Evolutionary conservation across 2,888 invertebrate genomes (phyloP).

Genomic region (Bruchidius siliquastri): DNA sequence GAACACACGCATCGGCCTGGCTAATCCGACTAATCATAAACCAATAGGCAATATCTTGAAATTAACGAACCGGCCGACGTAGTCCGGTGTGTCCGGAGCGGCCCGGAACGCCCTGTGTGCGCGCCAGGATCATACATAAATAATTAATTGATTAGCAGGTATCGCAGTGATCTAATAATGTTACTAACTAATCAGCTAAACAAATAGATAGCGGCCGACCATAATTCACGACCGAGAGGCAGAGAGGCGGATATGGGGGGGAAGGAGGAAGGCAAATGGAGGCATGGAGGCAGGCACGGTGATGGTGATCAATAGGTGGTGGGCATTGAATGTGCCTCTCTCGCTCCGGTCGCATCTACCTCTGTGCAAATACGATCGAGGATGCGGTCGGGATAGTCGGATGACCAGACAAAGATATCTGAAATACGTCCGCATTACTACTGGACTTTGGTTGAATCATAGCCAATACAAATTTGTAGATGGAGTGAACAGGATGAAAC

Average conservation of each 20-base stretch:
- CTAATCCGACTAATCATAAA: constrained; percentile 33
- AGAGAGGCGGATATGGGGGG: background rate
- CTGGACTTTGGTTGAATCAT: background rate
- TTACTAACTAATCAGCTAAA: constrained; percentile 51
- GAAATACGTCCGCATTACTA: background rate
- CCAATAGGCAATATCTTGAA: constrained; percentile 42
- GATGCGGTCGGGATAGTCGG: background rate
- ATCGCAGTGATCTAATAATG: constrained; percentile 50
- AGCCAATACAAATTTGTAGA: background rate
- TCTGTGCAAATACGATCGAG: constrained; percentile 1
- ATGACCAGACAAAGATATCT: background rate
- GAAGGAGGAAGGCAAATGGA: constrained; percentile 44
- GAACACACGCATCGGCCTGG: constrained; percentile 1
- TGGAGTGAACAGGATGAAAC: background rate
- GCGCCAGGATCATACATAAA: constrained; percentile 45
- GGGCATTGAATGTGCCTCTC: constrained; percentile 39
- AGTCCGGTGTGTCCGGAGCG: constrained; percentile 10
- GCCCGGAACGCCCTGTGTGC: constrained; percentile 3
- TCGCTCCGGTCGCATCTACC: background rate
- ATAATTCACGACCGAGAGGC: constrained; percentile 41
- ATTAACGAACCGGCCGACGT: constrained; percentile 39
- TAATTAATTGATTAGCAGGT: constrained; percentile 52
- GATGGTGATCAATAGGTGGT: constrained; percentile 47
- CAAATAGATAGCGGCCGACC: constrained; percentile 50
- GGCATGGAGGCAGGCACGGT: background rate